These are phyloP conservation scores for Beroe forskalii DNA, from an alignment of 37 sponge, comb jelly and placozoan species.

Conservation along the genomic window DNA sequence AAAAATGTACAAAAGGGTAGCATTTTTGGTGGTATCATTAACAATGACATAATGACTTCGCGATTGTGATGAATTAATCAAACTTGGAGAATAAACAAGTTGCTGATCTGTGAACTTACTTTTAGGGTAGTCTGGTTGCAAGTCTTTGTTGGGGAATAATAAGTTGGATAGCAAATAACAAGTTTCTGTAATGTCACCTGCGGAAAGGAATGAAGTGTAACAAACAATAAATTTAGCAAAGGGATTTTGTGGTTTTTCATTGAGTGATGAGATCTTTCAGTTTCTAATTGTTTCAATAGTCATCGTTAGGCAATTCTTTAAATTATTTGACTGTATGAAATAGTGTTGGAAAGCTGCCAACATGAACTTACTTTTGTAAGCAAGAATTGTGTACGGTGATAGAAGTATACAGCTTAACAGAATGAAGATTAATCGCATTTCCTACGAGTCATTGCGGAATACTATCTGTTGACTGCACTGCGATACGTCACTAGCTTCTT, in stretches of 20 bases:
- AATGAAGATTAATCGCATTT: slow-evolving; percentile 38
- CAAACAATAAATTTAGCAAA: not conserved
- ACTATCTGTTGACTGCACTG: too few relatives aligned
- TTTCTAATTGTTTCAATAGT: too few relatives aligned
- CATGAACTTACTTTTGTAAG: not conserved
- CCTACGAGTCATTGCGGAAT: slow-evolving; percentile 8
- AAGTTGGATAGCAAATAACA: not conserved
- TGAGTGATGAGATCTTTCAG: too few relatives aligned
- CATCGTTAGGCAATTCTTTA: too few relatives aligned
- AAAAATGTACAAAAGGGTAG: too few relatives aligned
- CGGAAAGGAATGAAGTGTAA: not conserved
- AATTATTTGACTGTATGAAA: too few relatives aligned
- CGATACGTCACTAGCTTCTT: too few relatives aligned
- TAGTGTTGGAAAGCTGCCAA: too few relatives aligned
- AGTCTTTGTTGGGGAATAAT: slow-evolving; percentile 3
- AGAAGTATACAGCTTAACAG: not conserved
- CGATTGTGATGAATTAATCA: too few relatives aligned
- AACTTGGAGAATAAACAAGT: too few relatives aligned
- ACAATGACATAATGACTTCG: too few relatives aligned
- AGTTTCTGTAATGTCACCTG: not conserved
- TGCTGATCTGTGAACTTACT: slow-evolving; percentile 35
- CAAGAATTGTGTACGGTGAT: not conserved
- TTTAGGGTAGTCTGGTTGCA: slow-evolving; percentile 30
- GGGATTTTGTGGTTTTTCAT: not conserved
- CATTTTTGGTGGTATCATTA: too few relatives aligned